A percentile compares a stretch with the other conserved stretches of the same genome.
Evolutionary conservation across 53 echinoderm and acorn worm species (phyloP).

Genomic region (Antedon mediterranea): DNA sequence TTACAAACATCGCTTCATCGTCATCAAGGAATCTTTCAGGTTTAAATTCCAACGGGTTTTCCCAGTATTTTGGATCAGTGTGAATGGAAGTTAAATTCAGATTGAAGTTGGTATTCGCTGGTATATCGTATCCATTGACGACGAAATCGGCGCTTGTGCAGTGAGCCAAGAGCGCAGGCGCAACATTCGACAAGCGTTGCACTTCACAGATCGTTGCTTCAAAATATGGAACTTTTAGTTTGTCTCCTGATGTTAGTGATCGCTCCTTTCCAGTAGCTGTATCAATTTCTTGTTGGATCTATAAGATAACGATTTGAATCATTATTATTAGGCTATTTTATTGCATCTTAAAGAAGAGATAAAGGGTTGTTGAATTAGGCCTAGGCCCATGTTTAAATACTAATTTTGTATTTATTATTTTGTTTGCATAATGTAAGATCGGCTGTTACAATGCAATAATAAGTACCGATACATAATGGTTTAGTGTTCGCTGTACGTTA

Average conservation of each 20-base stretch:
- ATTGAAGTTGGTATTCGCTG: not conserved
- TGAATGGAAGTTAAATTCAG: not conserved
- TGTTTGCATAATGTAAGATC: no score
- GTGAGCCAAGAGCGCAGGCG: not conserved
- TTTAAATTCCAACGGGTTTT: not conserved
- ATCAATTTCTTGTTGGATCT: not conserved
- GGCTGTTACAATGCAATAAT: no score
- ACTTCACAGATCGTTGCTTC: not conserved
- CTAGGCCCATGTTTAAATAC: no score
- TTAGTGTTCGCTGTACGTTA: no score
- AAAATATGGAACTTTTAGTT: not conserved
- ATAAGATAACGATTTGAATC: no score
- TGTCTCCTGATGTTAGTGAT: not conserved
- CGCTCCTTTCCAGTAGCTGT: not conserved
- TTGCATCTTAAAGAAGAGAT: no score
- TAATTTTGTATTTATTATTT: no score
- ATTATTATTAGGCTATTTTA: no score
- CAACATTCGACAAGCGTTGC: not conserved
- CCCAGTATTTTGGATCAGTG: not conserved
- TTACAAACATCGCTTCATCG: not conserved
- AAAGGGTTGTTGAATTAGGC: no score
- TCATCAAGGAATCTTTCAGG: not conserved
- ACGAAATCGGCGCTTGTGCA: not conserved
- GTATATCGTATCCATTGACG: not conserved
- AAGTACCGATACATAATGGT: no score